Evolutionary conservation across 2,113 vertebrate genomes (phyloP).

Genomic region (Tragelaphus scriptus): DNA sequence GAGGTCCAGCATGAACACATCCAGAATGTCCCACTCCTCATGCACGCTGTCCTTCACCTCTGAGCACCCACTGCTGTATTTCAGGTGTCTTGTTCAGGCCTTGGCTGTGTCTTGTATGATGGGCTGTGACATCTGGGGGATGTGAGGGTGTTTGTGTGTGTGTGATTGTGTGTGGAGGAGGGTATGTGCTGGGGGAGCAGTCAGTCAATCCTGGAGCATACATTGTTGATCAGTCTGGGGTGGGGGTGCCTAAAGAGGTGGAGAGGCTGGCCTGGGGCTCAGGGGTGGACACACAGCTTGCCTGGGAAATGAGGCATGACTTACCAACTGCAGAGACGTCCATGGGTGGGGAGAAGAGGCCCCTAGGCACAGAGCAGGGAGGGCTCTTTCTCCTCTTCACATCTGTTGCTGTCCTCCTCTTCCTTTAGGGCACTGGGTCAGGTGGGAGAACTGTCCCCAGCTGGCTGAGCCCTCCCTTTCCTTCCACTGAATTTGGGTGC

Average conservation of each 20-base stretch:
- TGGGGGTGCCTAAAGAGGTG: not conserved
- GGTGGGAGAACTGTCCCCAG: too few species aligned
- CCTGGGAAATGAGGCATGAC: constrained; percentile 50
- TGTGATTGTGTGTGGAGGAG: not conserved
- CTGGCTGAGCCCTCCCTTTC: not conserved
- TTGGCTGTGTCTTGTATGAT: not conserved
- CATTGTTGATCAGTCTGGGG: not conserved
- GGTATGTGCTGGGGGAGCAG: not conserved
- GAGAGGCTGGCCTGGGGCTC: constrained; percentile 34
- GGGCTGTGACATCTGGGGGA: not conserved
- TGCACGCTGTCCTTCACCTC: not conserved
- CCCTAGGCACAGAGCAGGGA: not conserved
- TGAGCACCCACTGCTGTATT: not conserved
- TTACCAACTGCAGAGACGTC: constrained; percentile 40
- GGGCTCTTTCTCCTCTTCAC: not conserved
- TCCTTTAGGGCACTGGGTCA: not conserved
- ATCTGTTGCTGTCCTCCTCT: constrained; percentile 18
- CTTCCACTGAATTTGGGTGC: not conserved
- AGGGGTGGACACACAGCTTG: constrained; percentile 16
- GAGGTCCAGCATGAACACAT: not conserved
- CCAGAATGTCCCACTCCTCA: not conserved
- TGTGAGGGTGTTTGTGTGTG: not conserved
- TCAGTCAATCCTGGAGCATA: not conserved
- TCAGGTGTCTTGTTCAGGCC: not conserved
- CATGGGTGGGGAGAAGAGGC: not conserved